These are phyloP conservation scores for Cheilosia soror DNA, from an alignment of 2,888 invertebrate genomes.

Conservation along the genomic window DNA sequence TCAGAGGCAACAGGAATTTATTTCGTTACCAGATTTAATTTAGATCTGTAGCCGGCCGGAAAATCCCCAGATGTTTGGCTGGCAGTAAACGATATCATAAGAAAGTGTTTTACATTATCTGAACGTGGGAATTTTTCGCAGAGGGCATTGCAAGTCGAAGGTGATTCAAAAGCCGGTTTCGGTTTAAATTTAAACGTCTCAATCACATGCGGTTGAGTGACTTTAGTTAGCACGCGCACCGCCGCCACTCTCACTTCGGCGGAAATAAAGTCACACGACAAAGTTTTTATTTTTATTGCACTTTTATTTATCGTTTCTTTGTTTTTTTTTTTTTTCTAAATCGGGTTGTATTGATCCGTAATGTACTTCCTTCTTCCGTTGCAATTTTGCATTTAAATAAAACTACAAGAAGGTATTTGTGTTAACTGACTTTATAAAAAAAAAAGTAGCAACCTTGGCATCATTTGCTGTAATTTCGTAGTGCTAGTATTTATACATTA, in stretches of 20 bases:
- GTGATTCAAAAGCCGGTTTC: constrained; percentile 38
- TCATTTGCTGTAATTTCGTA: neutral
- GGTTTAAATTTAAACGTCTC: constrained; percentile 17
- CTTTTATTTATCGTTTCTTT: constrained; percentile 1
- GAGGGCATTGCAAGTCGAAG: neutral
- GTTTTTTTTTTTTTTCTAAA: neutral
- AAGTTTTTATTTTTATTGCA: too few relatives aligned
- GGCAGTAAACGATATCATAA: neutral
- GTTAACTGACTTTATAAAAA: too few relatives aligned
- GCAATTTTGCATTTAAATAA: neutral
- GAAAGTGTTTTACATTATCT: neutral
- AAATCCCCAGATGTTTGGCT: constrained; percentile 13
- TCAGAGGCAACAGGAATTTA: neutral
- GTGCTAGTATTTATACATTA: too few relatives aligned
- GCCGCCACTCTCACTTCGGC: too few relatives aligned
- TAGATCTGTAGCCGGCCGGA: neutral
- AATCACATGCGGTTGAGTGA: neutral
- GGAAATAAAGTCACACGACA: too few relatives aligned
- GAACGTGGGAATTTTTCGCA: neutral
- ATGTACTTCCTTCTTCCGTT: constrained; percentile 53
- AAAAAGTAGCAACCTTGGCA: neutral
- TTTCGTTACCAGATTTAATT: neutral
- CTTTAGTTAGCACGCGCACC: neutral
- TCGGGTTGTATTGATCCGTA: constrained; percentile 5
- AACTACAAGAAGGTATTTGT: too few relatives aligned